Evolutionary conservation across 1,140 invertebrate species (phyloP), one percentile per base, ranked within the genome.

Genomic region (Zaprionus africanus): DNA sequence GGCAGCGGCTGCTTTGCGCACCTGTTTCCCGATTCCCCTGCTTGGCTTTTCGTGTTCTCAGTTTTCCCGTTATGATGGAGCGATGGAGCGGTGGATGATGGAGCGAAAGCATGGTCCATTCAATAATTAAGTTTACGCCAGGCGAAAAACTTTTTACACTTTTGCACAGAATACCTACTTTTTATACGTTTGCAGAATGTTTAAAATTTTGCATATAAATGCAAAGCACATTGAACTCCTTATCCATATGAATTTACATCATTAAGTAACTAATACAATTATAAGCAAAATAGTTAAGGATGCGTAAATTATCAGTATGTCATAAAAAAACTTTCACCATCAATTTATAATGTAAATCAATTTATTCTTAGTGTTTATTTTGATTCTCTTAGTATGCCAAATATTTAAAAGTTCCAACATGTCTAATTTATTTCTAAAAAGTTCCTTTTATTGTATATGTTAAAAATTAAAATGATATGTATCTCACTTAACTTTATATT

Each of bases 81-180:
- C n/a, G n/a, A n/a, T n/a, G n/a, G n/a, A n/a, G n/a, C n/a, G 24
- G 56, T 70, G 67, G 22, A 22, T 54, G 72, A 63, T 66, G 73
- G 46, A 57, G 19, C 34, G 38, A 76, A 81, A 70, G 81, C 43
- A 59, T 38, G 38, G 76, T 57, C 73, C 68, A 84, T 84, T 81
- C 85, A 84, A 88, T 88, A 88, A 88, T 90, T 88, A 90, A 90
- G 85, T 88, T 90, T 81, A 90, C 65, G 78, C 78, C 78, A 43
- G 62, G 57, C 71, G 49, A 53, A 79, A 79, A 88, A 87, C 71
- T 81, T 87, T 88, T 79, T 76, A 46, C 80, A 70, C 60, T 49
- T 62, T 26, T 43, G n/a, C 12, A 22, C 36, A 61, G 13, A 24
- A 9, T 28, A 22, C 24, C 34, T 74, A 3, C 4, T 11, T 34